These are phyloP conservation scores for Meloidogyne chitwoodi DNA, from an alignment of 1,140 invertebrate species.

Conservation along the genomic window DNA sequence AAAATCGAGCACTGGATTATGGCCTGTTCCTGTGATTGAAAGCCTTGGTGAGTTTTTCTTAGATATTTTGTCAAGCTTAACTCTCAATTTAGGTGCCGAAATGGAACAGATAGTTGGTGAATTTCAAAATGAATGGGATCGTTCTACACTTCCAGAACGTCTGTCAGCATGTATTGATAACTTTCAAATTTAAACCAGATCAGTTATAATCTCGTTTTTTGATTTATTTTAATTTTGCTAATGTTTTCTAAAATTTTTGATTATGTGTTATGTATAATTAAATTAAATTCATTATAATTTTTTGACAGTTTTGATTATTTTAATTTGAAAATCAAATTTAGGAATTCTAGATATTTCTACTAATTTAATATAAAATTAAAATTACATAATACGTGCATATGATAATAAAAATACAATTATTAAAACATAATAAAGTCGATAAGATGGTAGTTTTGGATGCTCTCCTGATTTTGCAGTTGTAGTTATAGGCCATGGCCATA, in stretches of 20 bases:
- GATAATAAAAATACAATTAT: not conserved
- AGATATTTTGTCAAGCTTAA: too few relatives aligned
- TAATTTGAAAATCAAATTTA: not conserved
- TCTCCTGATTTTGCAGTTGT: not conserved
- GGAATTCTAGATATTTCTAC: not conserved
- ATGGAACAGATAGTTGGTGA: slow-evolving; percentile 15
- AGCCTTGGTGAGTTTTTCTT: not conserved
- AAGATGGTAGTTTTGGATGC: not conserved
- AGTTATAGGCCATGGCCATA: not conserved
- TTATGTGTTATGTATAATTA: not conserved
- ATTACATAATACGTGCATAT: not conserved
- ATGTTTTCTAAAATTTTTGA: not conserved
- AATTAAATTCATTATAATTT: not conserved
- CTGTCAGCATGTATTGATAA: slow-evolving; percentile 7
- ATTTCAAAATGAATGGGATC: slow-evolving; percentile 24
- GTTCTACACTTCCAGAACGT: not conserved
- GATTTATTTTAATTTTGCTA: not conserved
- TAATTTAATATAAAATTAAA: not conserved
- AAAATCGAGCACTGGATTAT: slow-evolving; percentile 6
- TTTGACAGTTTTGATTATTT: not conserved
- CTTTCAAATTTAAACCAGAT: slow-evolving; percentile 16
- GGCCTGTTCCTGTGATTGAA: slow-evolving; percentile 25
- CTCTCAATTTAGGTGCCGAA: slow-evolving; percentile 4
- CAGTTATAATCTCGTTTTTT: not conserved
- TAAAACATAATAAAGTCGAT: not conserved